Evolutionary conservation across 2,888 invertebrate genomes (phyloP).

Genomic region (Lapara coniferarum): DNA sequence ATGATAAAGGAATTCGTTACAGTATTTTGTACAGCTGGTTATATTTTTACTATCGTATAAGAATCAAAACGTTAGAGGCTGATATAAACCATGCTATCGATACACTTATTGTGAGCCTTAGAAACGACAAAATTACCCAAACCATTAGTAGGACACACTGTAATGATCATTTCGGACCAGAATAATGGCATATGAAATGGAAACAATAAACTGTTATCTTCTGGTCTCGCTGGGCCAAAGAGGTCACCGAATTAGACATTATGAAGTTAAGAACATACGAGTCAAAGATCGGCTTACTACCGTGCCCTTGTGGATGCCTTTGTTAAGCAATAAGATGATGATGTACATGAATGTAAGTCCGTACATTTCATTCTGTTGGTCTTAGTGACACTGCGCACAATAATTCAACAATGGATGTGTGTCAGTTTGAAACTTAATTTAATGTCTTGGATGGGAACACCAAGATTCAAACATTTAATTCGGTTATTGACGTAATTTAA

Average conservation of each 20-base stretch:
- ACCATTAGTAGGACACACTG: too few relatives aligned
- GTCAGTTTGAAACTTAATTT: too few relatives aligned
- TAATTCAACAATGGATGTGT: too few relatives aligned
- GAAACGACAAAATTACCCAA: too few relatives aligned
- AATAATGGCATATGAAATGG: not conserved
- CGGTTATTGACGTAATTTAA: too few relatives aligned
- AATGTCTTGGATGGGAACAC: too few relatives aligned
- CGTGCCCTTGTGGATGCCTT: not conserved
- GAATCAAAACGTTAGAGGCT: too few relatives aligned
- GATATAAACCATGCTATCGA: too few relatives aligned
- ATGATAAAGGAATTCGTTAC: constrained; percentile 4
- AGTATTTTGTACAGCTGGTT: not conserved
- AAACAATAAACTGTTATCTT: not conserved
- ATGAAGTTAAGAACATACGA: constrained; percentile 1
- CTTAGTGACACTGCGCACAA: too few relatives aligned
- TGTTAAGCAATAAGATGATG: constrained; percentile 12
- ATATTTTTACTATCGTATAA: not conserved
- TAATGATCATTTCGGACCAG: not conserved
- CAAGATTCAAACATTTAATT: too few relatives aligned
- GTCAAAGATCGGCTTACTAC: not conserved
- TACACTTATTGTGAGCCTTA: too few relatives aligned
- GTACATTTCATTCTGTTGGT: too few relatives aligned
- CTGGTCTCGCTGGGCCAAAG: not conserved
- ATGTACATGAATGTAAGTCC: not conserved
- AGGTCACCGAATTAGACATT: constrained; percentile 7